These are phyloP conservation scores for Misgurnus mizolepis DNA, from an alignment of 2,113 vertebrate species.

Conservation along the genomic window DNA sequence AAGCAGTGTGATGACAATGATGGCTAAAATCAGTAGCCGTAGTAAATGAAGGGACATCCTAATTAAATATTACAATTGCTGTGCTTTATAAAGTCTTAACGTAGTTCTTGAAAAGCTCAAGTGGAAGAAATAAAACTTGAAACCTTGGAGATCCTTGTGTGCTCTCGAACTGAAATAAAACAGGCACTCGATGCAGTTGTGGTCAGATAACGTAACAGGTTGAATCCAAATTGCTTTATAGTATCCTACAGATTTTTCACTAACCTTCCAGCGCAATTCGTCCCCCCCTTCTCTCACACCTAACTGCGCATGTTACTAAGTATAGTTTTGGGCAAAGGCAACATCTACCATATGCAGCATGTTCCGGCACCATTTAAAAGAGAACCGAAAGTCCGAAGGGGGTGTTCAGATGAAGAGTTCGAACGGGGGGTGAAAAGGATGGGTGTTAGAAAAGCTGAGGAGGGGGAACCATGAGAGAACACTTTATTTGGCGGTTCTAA, in stretches of 20 bases:
- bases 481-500: slow-evolving; percentile 96
- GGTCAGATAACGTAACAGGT: slow-evolving; percentile 13
- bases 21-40: slow-evolving; percentile 65
- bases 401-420: slow-evolving; percentile 63
- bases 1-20: slow-evolving; percentile 59
- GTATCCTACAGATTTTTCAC: slow-evolving; percentile 57
- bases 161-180: slow-evolving; percentile 57
- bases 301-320: slow-evolving; percentile 77
- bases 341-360: slow-evolving; percentile 79
- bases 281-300: slow-evolving; percentile 47
- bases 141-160: slow-evolving; percentile 42
- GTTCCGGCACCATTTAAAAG: slow-evolving; percentile 76
- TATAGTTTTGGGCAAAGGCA: slow-evolving; percentile 78
- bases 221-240: slow-evolving; percentile 47
- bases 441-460: slow-evolving; percentile 47
- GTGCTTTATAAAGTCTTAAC: slow-evolving; percentile 70
- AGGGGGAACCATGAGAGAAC: slow-evolving; percentile 74
- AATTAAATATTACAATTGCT: slow-evolving; percentile 73
- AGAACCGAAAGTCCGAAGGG: slow-evolving; percentile 54
- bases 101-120: slow-evolving; percentile 68
- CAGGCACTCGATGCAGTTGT: background rate
- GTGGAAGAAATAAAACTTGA: slow-evolving; percentile 53
- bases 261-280: slow-evolving; percentile 49
- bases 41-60: slow-evolving; percentile 67
- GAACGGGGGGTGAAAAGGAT: slow-evolving; percentile 39